phyloP scores from a whole-genome alignment of 1,140 invertebrate species.

The Amphibalanus amphitrite region DNA sequence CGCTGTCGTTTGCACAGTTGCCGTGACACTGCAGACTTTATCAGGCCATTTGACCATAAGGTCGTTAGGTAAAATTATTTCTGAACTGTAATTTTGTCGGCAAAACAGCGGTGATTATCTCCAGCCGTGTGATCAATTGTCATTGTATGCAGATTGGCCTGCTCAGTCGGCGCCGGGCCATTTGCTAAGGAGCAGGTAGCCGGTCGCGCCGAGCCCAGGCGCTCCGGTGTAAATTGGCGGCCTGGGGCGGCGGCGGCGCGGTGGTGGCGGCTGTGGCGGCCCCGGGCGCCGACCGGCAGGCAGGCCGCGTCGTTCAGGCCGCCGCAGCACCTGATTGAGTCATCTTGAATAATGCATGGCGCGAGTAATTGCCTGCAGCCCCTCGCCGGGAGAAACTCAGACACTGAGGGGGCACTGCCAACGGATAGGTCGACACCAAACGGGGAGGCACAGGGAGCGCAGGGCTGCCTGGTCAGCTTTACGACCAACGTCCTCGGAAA shows the following conservation, averaged over 20 bases:
- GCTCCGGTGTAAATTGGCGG: no score
- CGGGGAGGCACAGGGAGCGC: no score
- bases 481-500: no score
- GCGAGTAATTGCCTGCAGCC: not conserved
- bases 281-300: no score
- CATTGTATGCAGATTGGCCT: not conserved
- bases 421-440: no score
- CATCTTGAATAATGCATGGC: not conserved
- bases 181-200: constrained; percentile 1
- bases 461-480: no score
- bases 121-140: not conserved
- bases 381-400: no score
- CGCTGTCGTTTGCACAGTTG: not conserved
- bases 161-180: not conserved
- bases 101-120: not conserved
- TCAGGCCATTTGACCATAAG: not conserved
- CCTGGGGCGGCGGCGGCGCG: no score
- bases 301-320: no score
- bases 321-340: not conserved
- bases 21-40: not conserved
- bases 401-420: no score
- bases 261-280: no score
- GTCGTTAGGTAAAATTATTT: not conserved
- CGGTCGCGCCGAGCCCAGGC: no score
- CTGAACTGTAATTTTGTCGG: not conserved